Base-by-base conservation (phyloP, 2,888 invertebrate species). In the Melikaiella ostensackeni region DNA sequence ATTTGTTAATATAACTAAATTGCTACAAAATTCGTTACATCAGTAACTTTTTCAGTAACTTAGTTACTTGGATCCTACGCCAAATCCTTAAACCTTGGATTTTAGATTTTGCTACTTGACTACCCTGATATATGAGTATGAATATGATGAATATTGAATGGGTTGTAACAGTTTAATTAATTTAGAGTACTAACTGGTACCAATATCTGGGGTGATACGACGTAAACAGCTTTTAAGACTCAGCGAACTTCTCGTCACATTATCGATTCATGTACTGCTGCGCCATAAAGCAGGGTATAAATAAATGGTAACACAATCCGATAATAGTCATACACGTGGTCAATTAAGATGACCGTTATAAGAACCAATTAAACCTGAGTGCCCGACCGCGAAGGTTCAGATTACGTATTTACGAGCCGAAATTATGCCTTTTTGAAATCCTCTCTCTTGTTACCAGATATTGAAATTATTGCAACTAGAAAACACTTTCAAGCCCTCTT, bases 351-450 rank as follows among this genome's bases (percentile, higher is more conserved):
- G 81, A 79, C 80, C 79, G 77, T 77, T 55, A 80, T 85, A 87
- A 85, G 85, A 84, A 84, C 83, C 84, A 87, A 86, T 88, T 88
- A 87, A 81, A 78, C 78, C 77, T 82, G 84, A 84, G 85, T 87
- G 83, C 78, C 78, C 77, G 81, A 78, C 77, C 80, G 73, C 70
- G 50, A 70, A 74, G 81, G 80, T 77, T 89, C 87, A 77, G 57
- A 76, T 89, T 88, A 83, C 89, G 81, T 87, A 87, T 88, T 88
- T 88, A 88, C 86, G 83, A 86, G 80, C 82, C 81, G 61, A 83
- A 87, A 88, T 87, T 80, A 85, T 84, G 83, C 83, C 76, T 80
- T 80, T 79, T 83, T 77, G 80, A 59, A 57, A 24, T 61, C n/a
- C 13, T 21, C 21, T 30, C 27, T 74, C 59, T 35, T 38, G 59